Percentiles rank a stretch among this genome's conserved stretches.
Evolutionary conservation across 2,888 invertebrate species (phyloP).

Genomic region (Caenorhabditis imperialis): DNA sequence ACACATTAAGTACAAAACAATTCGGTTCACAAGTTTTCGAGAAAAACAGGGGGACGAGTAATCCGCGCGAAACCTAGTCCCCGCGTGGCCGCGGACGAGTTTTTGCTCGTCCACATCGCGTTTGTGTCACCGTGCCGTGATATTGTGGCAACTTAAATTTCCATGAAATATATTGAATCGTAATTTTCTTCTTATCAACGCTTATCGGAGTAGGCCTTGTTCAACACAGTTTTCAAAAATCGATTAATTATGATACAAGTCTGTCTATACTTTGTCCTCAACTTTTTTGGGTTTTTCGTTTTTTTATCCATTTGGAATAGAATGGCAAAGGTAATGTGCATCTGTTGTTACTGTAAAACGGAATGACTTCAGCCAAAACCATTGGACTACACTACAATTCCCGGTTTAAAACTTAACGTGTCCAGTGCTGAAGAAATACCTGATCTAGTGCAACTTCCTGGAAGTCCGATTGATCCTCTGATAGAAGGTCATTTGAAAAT

Average conservation of each 20-base stretch:
- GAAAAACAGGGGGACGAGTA: too few species aligned
- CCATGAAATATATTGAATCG: too few species aligned
- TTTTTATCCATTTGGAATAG: constrained; percentile 63
- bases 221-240: neutral
- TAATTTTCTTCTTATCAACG: neutral
- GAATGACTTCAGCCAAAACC: constrained; percentile 64
- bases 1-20: too few species aligned
- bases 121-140: too few species aligned
- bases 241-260: constrained; percentile 46
- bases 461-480: constrained; percentile 1
- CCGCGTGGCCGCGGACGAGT: too few species aligned
- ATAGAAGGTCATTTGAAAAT: constrained; percentile 31
- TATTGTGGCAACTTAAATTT: too few species aligned
- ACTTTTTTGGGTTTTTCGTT: constrained; percentile 63
- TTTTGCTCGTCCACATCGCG: too few species aligned
- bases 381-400: constrained; percentile 71
- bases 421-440: constrained; percentile 41
- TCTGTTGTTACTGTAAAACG: too few species aligned
- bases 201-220: neutral
- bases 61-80: too few species aligned
- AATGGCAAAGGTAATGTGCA: constrained; percentile 65
- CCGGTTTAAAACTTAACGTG: constrained; percentile 57
- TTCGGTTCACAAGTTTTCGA: too few species aligned
- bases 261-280: constrained; percentile 57
- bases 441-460: constrained; percentile 20